These are phyloP conservation scores for Simalia tracyae DNA, from an alignment of 2,797 vertebrate genomes.

Conservation along the genomic window DNA sequence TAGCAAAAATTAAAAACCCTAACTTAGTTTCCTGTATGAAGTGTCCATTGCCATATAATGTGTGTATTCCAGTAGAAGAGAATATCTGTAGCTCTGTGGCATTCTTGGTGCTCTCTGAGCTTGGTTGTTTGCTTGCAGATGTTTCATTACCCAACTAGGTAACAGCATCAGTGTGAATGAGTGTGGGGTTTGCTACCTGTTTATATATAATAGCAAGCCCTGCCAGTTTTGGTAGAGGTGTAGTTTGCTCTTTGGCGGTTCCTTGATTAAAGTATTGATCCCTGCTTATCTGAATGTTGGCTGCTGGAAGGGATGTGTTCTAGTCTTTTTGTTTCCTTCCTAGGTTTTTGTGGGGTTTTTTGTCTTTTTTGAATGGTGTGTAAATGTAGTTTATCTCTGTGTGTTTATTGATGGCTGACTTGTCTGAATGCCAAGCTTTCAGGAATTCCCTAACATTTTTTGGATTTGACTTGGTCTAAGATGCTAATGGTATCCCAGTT, in stretches of 20 bases:
- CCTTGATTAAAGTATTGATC: not conserved
- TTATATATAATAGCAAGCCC: not conserved
- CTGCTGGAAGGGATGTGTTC: not conserved
- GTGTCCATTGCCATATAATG: not conserved
- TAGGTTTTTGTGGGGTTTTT: not conserved
- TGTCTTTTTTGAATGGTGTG: not conserved
- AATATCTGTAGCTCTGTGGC: not conserved
- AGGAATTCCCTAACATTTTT: not conserved
- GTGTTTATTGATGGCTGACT: not conserved
- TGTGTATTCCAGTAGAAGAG: not conserved
- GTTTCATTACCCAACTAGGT: not conserved
- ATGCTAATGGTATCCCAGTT: not conserved
- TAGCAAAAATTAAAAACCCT: not conserved
- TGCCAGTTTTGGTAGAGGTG: not conserved
- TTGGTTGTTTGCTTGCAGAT: not conserved
- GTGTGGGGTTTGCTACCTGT: not conserved
- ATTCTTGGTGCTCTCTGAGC: not conserved
- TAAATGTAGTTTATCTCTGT: not conserved
- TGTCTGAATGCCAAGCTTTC: not conserved
- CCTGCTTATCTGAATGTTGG: not conserved
- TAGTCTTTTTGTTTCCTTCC: not conserved
- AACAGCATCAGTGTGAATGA: not conserved
- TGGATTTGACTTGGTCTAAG: not conserved
- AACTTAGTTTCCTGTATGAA: not conserved
- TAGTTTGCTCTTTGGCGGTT: not conserved